Evolutionary conservation across 2,113 vertebrate species (phyloP), one percentile per base, ranked within the genome.

Genomic region (Scatophagus argus): DNA sequence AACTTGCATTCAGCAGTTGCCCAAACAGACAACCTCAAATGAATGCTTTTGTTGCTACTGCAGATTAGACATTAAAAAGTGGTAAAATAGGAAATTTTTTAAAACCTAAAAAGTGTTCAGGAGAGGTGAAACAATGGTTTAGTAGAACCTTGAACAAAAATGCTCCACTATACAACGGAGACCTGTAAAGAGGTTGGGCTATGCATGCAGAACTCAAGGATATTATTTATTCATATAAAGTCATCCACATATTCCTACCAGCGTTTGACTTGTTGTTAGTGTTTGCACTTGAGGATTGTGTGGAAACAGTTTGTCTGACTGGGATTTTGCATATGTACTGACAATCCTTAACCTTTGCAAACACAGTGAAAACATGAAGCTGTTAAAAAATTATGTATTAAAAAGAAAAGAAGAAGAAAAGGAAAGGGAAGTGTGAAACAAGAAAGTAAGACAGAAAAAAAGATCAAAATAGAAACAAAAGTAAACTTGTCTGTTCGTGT

Each of bases 381-480:
- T 32, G 10, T n/a, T 34, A 36, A 29, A 11, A 64, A 52, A 41
- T 2, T 38, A 32, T 9, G 16, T 41, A 13, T 51, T 12, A 29
- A 59, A n/a, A 66, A 39, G 5, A 36, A 8, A 2, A 46, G 1
- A 9, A 43, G 46, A 17, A 41, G 59, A 67, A 25, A 5, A 59
- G 29, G 23, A 29, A 13, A 39, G 9, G 32, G 27, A 27, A 39
- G 25, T 8, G 25, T 2, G 27, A 39, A 59, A 58, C 1, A 59
- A 54, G 11, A 58, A 7, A 66, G 12, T 14, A 68, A 8, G 27
- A 29, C 31, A 23, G 21, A 14, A 63, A 54, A 66, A 32, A 66
- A 29, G 12, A 61, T 54, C 6, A 60, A 68, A 78, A 70, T 55
- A 61, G 49, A 84, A 76, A 49, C 31, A 25, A 70, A 79, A 82